Percentiles rank a stretch among this genome's conserved stretches.
Evolutionary conservation across 2,797 vertebrate species (phyloP).

Genomic region (Phalanger gymnotis): DNA sequence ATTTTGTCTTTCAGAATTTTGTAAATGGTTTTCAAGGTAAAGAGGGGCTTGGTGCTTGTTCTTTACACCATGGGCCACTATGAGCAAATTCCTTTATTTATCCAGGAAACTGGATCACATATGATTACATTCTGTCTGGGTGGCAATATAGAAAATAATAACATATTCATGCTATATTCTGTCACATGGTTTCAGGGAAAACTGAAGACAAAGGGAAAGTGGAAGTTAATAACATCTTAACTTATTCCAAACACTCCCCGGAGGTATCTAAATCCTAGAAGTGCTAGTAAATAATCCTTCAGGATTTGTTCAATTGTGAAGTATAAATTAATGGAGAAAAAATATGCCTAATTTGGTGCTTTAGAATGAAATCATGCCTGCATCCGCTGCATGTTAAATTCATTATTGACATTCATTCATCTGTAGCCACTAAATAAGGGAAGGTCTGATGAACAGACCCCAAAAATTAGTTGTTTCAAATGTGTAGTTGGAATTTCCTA

Average conservation of each 20-base stretch:
- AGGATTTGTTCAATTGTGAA: not conserved
- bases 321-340: not conserved
- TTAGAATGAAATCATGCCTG: not conserved
- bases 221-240: not conserved
- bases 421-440: not conserved
- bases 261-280: not conserved
- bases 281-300: not conserved
- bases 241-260: not conserved
- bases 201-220: not conserved
- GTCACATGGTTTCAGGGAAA: not conserved
- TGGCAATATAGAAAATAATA: not conserved
- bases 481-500: not conserved
- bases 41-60: not conserved
- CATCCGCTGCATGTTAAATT: not conserved
- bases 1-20: not conserved
- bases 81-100: not conserved
- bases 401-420: not conserved
- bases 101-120: not conserved
- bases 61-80: not conserved
- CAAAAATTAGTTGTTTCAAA: not conserved
- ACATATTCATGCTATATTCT: not conserved
- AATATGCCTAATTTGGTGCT: not conserved
- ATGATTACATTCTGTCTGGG: not conserved
- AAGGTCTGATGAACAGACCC: not conserved
- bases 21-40: slow-evolving; percentile 1